phyloP scores from a whole-genome alignment of 2,888 invertebrate species.

The Xestia ashworthii region DNA sequence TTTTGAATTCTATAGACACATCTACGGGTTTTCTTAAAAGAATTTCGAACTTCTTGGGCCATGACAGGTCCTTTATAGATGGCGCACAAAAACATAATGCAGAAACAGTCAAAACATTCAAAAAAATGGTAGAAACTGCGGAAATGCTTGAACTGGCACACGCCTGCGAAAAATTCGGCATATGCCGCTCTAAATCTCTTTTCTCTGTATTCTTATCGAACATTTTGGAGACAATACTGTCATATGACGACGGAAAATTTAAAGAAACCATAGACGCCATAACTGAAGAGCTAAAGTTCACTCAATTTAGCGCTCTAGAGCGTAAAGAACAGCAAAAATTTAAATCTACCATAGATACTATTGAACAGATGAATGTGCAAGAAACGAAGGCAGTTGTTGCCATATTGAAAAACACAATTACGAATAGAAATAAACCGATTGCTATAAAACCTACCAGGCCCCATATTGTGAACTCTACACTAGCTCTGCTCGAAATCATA shows the following conservation, averaged over 20 bases:
- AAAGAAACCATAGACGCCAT: not conserved
- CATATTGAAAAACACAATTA: not conserved
- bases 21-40: constrained; percentile 73
- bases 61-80: constrained; percentile 55
- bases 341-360: not conserved
- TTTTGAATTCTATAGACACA: constrained; percentile 76
- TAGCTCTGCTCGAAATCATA: not conserved
- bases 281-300: not conserved
- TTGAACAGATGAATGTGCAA: not conserved
- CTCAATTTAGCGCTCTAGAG: not conserved
- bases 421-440: not conserved
- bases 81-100: constrained; percentile 40
- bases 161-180: constrained; percentile 71
- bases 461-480: not conserved
- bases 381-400: not conserved
- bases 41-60: constrained; percentile 69
- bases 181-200: not conserved
- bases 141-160: constrained; percentile 66
- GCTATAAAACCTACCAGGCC: not conserved
- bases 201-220: not conserved
- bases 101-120: constrained; percentile 50
- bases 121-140: constrained; percentile 70
- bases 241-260: not conserved
- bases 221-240: not conserved
- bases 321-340: not conserved